Base-by-base conservation (phyloP, 1,140 invertebrate species). In the Pomacea maculata region DNA sequence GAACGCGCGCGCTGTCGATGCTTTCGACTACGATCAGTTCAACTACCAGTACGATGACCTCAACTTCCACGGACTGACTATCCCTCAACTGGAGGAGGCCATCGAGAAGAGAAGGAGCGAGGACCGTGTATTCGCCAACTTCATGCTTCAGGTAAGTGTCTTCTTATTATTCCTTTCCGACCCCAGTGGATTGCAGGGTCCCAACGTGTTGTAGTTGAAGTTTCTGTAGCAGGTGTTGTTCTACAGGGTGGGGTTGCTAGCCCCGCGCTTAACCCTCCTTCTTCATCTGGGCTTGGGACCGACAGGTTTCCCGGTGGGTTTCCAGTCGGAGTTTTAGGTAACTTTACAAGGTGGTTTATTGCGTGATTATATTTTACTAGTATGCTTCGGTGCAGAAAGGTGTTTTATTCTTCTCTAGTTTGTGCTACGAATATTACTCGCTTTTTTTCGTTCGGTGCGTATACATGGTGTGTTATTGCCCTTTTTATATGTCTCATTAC, bases 11-110 rank as follows among this genome's bases (percentile, higher is more conserved):
- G 83, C 70, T 45, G 79, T 75, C 74, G 79, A 82, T 54, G 81
- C 79, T 19, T 84, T 84, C 73, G 76, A 84, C 76, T 82, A 84
- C 67, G 81, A 84, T 45, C 34, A 52, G 55, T 71, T 82, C 17
- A 71, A 70, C 79, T 84, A 84, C 77, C 78, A 83, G 65, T 82
- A 85, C 65, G 84, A 85, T 52, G 78, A 77, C 57, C 84, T 85
- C 52, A 76, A 78, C 64, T 83, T 83, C 80, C 77, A 85, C 70
- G 84, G 83, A 34, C 54, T 80, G 63, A 80, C 80, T 54, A 83
- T 85, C 72, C 25, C 80, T 54, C 63, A 85, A 57, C 82, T 85
- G 29, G 74, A 81, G 55, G 71, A 79, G 19, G 21, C 74, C 0
- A 74, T 85, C 19, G 77, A 83, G 52, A 52, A 52, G 54, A 67